Conservation (phyloP, 2,797 vertebrate genomes). For the Uromys caudimaculatus region DNA sequence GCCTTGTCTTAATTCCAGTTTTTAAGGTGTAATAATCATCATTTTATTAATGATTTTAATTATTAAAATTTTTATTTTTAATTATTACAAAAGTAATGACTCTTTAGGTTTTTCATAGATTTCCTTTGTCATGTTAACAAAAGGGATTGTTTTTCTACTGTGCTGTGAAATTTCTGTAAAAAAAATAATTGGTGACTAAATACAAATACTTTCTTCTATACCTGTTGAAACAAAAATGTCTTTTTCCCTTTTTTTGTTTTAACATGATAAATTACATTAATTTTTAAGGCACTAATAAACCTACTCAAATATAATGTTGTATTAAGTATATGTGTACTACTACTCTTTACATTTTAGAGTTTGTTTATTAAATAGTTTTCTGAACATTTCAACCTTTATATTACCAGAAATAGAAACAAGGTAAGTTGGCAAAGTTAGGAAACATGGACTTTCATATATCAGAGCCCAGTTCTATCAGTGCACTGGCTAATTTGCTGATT, state of each 20-base stretch:
- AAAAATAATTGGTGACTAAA: slow-evolving; percentile 10
- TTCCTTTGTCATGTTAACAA: slow-evolving; percentile 31
- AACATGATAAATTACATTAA: slow-evolving; percentile 45
- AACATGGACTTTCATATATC: background rate
- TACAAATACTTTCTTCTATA: slow-evolving; percentile 32
- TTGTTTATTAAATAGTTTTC: background rate
- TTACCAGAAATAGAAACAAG: slow-evolving; percentile 15
- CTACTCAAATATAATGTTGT: background rate
- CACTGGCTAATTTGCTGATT: background rate
- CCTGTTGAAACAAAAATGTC: slow-evolving; percentile 13
- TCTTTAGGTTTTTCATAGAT: background rate
- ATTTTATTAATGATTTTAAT: background rate
- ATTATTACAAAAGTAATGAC: background rate
- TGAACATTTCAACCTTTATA: background rate
- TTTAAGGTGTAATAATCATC: background rate
- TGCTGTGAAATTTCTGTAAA: background rate
- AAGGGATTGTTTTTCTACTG: background rate
- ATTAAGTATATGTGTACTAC: background rate
- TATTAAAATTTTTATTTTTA: background rate
- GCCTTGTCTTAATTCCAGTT: background rate
- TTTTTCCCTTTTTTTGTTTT: slow-evolving; percentile 12
- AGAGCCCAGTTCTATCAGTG: background rate
- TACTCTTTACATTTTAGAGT: background rate
- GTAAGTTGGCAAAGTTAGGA: background rate
- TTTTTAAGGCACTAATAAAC: background rate